Base-by-base conservation (phyloP, 1,140 invertebrate genomes). In the Drepana arcuata region DNA sequence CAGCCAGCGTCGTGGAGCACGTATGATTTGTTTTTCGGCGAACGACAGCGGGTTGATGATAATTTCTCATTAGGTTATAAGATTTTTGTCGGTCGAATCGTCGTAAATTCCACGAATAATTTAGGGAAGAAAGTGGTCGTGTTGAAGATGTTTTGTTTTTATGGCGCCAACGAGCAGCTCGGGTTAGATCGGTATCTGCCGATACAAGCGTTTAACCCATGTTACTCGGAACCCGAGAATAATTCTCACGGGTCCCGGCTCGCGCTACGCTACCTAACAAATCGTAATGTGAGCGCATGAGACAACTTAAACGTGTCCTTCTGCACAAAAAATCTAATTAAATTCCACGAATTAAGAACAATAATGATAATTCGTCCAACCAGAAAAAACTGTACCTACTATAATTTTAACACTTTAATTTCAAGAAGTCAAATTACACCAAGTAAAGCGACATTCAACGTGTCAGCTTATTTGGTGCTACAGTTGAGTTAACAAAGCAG, bases 51-150 rank as follows among this genome's bases (percentile, higher is more conserved):
- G 51, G 23, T 41, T 75, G 72, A 79, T 82, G 74, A 78, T 82
- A 82, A 79, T 82, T 82, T 78, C 78, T 82, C 74, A 82, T 82
- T 79, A 75, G 73, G 69, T 75, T 78, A 79, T 79, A 79, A 73
- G 70, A 75, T 82, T 79, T 74, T 74, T 77, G 77, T 81, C 66
- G 64, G 68, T 67, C 44, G 68, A 68, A 75, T 60, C 72, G 62
- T 75, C 69, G 67, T 79, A 72, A 79, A 79, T 81, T 82, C 74
- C 63, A 67, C 62, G 73, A 75, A 82, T 82, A 73, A 78, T 78
- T 79, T 79, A 64, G 64, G 69, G 62, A 78, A 79, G 78, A 82
- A 82, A 82, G 78, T 82, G 70, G 73, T 69, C 60, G 68, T 68
- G 67, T 72, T 72, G 55, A 55, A 48, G 57, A 52, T 66, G 72